These are phyloP conservation scores for Hymenochirus boettgeri DNA, from an alignment of 2,113 vertebrate species.

Conservation along the genomic window DNA sequence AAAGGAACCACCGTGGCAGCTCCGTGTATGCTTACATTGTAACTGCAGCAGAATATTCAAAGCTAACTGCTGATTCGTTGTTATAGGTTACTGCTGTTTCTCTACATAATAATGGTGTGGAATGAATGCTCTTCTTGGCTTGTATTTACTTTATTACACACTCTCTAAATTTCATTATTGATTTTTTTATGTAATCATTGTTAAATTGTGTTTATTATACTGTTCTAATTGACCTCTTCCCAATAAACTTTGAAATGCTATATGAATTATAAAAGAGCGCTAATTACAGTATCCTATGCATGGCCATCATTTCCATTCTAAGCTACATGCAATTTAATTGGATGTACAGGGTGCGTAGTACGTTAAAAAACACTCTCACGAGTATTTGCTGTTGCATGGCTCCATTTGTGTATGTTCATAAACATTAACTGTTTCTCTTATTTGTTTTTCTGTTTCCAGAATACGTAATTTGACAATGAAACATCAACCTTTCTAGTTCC, in stretches of 20 bases:
- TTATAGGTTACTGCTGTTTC: too few relatives aligned
- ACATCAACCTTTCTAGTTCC: conserved; percentile 62
- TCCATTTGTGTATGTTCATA: conserved; percentile 49
- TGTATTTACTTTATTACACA: too few relatives aligned
- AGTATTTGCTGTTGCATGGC: conserved; percentile 49
- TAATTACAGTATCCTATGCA: neutral
- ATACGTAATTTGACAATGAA: conserved; percentile 66
- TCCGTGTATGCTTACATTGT: too few relatives aligned
- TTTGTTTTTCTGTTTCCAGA: conserved; percentile 40
- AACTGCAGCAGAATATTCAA: too few relatives aligned
- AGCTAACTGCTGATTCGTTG: too few relatives aligned
- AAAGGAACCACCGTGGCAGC: too few relatives aligned
- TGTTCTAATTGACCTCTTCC: neutral
- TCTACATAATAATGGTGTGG: too few relatives aligned
- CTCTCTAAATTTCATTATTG: too few relatives aligned
- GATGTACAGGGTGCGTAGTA: conserved; percentile 2
- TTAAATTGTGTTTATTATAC: neutral
- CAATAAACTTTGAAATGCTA: neutral
- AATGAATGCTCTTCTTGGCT: too few relatives aligned
- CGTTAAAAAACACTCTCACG: conserved; percentile 30
- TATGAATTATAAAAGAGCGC: neutral
- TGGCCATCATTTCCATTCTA: neutral
- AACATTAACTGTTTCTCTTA: conserved; percentile 48
- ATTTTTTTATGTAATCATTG: conserved; percentile 11
- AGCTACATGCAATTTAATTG: conserved; percentile 3